Evolutionary conservation across 37 sponge, comb jelly and placozoan species (phyloP).

Genomic region (Oopsacas minuta): DNA sequence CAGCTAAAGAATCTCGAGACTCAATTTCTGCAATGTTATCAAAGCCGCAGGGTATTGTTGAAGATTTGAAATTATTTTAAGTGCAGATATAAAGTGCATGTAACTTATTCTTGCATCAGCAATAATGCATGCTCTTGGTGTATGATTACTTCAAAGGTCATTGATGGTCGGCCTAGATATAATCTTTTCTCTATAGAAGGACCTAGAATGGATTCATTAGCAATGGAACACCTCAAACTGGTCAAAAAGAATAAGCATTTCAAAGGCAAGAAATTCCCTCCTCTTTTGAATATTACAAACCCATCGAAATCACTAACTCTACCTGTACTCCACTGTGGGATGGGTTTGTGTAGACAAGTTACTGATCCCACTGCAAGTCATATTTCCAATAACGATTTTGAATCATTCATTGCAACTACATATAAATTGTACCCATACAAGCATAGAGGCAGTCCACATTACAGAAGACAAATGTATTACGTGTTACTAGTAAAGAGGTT

Average conservation of each 20-base stretch:
- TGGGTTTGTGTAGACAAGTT: slow-evolving; percentile 10
- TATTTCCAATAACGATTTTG: slow-evolving; percentile 1
- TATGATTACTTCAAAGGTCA: not conserved
- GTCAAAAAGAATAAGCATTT: slow-evolving; percentile 18
- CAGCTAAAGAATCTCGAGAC: slow-evolving; percentile 9
- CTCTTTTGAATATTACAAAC: slow-evolving; percentile 7
- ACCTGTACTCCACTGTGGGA: slow-evolving; percentile 13
- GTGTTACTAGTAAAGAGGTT: not conserved
- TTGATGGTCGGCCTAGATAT: slow-evolving; percentile 6
- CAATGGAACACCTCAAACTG: not conserved
- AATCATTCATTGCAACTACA: slow-evolving; percentile 9
- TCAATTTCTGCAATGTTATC: slow-evolving; percentile 18
- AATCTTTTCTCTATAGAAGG: not conserved
- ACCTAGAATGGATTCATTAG: not conserved
- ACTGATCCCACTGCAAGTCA: slow-evolving; percentile 11
- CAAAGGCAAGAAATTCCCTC: slow-evolving; percentile 13
- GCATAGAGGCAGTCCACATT: not conserved
- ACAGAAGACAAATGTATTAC: not conserved
- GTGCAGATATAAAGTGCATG: slow-evolving; percentile 17
- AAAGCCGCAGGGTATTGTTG: not conserved
- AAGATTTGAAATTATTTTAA: not conserved
- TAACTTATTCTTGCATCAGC: slow-evolving; percentile 15
- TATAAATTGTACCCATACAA: slow-evolving; percentile 17
- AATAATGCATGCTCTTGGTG: slow-evolving; percentile 19
- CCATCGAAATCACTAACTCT: not conserved